Base-by-base conservation (phyloP, 2,797 vertebrate species). In the Alosa sapidissima region DNA sequence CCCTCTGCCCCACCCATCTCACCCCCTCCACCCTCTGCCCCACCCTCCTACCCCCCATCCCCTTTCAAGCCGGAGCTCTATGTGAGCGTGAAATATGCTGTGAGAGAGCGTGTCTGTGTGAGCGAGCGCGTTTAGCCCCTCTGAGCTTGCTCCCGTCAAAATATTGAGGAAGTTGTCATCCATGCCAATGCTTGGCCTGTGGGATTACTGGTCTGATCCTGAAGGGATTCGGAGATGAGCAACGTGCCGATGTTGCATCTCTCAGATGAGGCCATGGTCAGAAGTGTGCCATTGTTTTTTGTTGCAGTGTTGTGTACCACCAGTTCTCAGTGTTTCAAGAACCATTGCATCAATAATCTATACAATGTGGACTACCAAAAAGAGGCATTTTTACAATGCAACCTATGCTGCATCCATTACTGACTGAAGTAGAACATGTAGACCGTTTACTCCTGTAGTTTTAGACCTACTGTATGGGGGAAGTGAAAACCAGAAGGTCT, bases 81-180 rank as follows among this genome's bases (percentile, higher is more conserved):
- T n/a, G 33, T 10, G 51, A 24, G 41, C 52, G 28, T 62, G 82
- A 55, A 62, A 83, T 48, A 47, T 81, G 47, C 82, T 82, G 65
- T 65, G 58, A 54, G 21, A 19, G 2, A 58, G 13, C 14, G 47
- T 83, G 81, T 82, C 3, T 51, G 65, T 86, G 85, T 86, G 78
- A 60, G 54, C 68, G 45, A 51, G 62, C 83, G 24, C 83, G 36
- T 84, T 55, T 88, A 84, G 89, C 85, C 47, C 82, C 78, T 5
- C 52, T 85, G 7, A 41, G 33, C 85, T 87, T 86, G 81, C 87
- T 88, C 84, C 55, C 86, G 81, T 88, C 83, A 1, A 78, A 87
- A 84, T 65, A 75, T 87, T 83, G 85, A 52, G 86, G 33, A 14
- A 5, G 24, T 81, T 21, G 11, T 75, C 45, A 41, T 81, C 55